A percentile compares a stretch with the other conserved stretches of the same genome.
These are phyloP conservation scores for Myotis vivesi DNA, from an alignment of 2,797 vertebrate genomes.

Conservation along the genomic window DNA sequence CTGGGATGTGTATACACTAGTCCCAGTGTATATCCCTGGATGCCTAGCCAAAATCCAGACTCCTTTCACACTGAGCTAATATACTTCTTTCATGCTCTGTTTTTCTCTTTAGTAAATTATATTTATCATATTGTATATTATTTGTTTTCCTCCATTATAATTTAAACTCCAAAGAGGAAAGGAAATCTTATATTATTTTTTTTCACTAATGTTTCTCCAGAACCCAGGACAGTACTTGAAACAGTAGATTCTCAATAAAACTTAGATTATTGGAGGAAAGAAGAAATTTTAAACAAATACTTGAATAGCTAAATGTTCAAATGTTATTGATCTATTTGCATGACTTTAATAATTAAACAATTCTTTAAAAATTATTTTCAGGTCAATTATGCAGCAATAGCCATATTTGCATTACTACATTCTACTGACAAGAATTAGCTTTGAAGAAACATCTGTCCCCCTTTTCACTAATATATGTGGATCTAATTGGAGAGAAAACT, in stretches of 20 bases:
- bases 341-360: not conserved
- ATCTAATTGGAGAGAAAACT: constrained; percentile 54
- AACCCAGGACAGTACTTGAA: not conserved
- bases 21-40: not conserved
- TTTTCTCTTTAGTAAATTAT: not conserved
- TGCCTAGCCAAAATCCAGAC: not conserved
- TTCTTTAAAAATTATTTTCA: constrained; percentile 10
- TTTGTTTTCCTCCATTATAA: not conserved
- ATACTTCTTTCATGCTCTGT: not conserved
- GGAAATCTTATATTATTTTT: not conserved
- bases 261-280: not conserved
- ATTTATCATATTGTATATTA: not conserved
- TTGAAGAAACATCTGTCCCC: constrained; percentile 20
- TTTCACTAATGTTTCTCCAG: not conserved
- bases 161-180: not conserved
- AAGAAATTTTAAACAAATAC: not conserved
- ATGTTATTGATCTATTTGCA: not conserved
- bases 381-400: not conserved
- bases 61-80: not conserved
- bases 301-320: not conserved
- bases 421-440: constrained; percentile 25
- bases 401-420: not conserved
- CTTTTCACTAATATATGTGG: constrained; percentile 54
- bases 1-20: not conserved
- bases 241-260: not conserved